Evolutionary conservation across 2,888 invertebrate genomes (phyloP).

Genomic region (Scotopteryx bipunctaria): DNA sequence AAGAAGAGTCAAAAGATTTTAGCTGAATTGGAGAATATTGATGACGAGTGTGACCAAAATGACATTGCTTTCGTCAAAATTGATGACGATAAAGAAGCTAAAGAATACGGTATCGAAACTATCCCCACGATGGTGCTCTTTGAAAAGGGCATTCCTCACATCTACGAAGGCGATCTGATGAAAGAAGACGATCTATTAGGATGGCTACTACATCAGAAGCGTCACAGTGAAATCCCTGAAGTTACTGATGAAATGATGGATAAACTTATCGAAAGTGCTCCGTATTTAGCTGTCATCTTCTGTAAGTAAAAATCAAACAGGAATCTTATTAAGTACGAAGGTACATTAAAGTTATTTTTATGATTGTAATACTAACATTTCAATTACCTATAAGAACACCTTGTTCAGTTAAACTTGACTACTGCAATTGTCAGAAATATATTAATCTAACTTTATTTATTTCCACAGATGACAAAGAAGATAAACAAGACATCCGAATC

Average conservation of each 20-base stretch:
- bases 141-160: constrained; percentile 88
- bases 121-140: constrained; percentile 92
- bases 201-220: constrained; percentile 95
- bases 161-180: constrained; percentile 92
- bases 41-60: constrained; percentile 96
- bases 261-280: constrained; percentile 90
- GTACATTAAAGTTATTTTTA: background rate
- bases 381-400: too few species aligned
- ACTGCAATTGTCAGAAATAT: too few species aligned
- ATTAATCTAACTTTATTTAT: background rate
- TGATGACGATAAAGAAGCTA: constrained; percentile 93
- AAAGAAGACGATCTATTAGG: constrained; percentile 95
- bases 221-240: constrained; percentile 95
- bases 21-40: constrained; percentile 94
- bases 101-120: constrained; percentile 93
- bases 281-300: constrained; percentile 94
- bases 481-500: constrained; percentile 93
- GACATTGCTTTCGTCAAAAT: constrained; percentile 96
- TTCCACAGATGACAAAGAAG: constrained; percentile 92
- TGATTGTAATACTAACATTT: too few species aligned
- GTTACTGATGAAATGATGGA: constrained; percentile 97
- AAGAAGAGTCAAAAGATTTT: constrained; percentile 94
- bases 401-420: too few species aligned
- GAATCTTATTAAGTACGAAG: background rate
- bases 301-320: constrained; percentile 86